Percentiles rank a stretch among this genome's conserved stretches.
These are phyloP conservation scores for Donacobius atricapilla DNA, from an alignment of 2,113 vertebrate genomes.

Conservation along the genomic window DNA sequence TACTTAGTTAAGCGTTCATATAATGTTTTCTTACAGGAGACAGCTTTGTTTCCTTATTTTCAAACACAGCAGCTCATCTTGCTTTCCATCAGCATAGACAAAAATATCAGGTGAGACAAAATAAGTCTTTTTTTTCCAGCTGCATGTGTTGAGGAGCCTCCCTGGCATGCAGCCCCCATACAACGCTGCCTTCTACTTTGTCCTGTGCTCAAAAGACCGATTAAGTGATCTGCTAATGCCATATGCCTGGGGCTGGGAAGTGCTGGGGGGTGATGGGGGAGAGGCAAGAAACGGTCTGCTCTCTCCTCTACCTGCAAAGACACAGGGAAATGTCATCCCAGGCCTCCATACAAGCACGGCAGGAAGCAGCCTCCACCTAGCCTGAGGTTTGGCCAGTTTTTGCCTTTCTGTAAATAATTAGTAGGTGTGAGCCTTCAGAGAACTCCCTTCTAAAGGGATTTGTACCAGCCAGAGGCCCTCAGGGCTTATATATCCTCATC, in stretches of 20 bases:
- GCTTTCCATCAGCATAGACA: slow-evolving; percentile 41
- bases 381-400: background rate
- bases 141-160: background rate
- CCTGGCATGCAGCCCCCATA: background rate
- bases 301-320: background rate
- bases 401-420: background rate
- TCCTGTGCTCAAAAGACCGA: background rate
- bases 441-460: background rate
- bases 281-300: background rate
- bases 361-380: background rate
- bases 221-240: background rate
- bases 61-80: slow-evolving; percentile 44
- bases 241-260: background rate
- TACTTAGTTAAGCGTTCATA: slow-evolving; percentile 28
- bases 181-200: slow-evolving; percentile 2
- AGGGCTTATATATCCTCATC: background rate
- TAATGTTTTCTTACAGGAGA: slow-evolving; percentile 66
- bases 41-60: slow-evolving; percentile 60
- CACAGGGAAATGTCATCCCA: background rate
- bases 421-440: background rate
- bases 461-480: background rate
- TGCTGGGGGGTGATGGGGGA: background rate
- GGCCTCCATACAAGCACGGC: background rate
- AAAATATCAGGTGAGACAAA: slow-evolving; percentile 48
- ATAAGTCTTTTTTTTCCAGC: slow-evolving; percentile 28